Conservation (phyloP, 1,140 invertebrate genomes). For the Drosophila persimilis region DNA sequence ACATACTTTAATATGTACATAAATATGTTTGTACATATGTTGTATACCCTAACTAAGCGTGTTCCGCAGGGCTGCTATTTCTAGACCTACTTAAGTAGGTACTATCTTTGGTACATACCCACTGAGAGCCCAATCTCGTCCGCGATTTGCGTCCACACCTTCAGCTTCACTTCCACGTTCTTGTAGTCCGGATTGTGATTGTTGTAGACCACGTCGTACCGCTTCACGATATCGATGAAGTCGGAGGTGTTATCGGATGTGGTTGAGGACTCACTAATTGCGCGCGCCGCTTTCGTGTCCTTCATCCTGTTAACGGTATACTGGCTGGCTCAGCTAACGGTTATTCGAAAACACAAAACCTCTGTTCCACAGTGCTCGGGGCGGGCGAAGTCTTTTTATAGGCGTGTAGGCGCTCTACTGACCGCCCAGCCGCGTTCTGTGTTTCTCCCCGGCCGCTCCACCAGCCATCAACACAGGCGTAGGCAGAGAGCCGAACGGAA, state of each 20-base stretch:
- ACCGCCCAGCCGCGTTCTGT: slow-evolving; percentile 12
- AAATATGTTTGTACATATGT: neutral
- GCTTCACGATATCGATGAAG: slow-evolving; percentile 81
- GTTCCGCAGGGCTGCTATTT: slow-evolving; percentile 13
- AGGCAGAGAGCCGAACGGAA: slow-evolving; percentile 38
- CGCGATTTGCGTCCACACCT: slow-evolving; percentile 80
- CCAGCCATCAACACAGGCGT: slow-evolving; percentile 30
- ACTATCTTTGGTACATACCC: slow-evolving; percentile 54
- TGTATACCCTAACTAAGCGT: neutral
- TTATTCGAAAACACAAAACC: slow-evolving; percentile 18
- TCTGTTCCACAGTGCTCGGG: slow-evolving; percentile 8
- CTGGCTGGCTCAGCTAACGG: slow-evolving; percentile 20
- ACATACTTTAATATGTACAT: slow-evolving; percentile 11
- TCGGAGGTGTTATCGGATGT: slow-evolving; percentile 81
- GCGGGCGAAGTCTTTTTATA: slow-evolving; percentile 53
- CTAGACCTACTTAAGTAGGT: slow-evolving; percentile 2
- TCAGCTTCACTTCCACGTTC: slow-evolving; percentile 80
- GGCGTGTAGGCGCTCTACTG: slow-evolving; percentile 47
- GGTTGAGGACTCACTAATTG: slow-evolving; percentile 78
- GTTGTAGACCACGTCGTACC: slow-evolving; percentile 81
- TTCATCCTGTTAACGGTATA: slow-evolving; percentile 51
- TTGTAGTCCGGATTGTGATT: slow-evolving; percentile 82
- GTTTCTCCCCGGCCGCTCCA: slow-evolving; percentile 8
- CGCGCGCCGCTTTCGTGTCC: slow-evolving; percentile 74
- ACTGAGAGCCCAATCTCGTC: slow-evolving; percentile 81